A percentile compares a stretch with the other conserved stretches of the same genome.
phyloP scores from a whole-genome alignment of 2,797 vertebrate genomes.

The Periparus ater region DNA sequence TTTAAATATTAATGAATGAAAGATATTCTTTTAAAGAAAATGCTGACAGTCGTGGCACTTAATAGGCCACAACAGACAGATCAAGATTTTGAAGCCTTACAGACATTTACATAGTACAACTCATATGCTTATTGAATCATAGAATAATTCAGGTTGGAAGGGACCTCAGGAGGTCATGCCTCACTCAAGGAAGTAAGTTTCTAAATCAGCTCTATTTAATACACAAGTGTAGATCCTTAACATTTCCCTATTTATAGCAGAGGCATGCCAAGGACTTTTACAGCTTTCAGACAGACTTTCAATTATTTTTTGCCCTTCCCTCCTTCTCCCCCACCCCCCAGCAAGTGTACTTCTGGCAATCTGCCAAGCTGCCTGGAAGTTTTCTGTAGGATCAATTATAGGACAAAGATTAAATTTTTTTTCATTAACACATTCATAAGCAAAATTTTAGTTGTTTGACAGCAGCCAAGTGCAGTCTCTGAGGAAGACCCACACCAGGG shows the following conservation, averaged over 20 bases:
- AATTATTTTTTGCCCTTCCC: not conserved
- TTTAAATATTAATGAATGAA: conserved; percentile 37
- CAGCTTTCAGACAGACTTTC: not conserved
- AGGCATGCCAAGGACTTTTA: not conserved
- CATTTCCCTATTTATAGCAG: not conserved
- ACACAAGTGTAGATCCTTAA: not conserved
- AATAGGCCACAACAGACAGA: not conserved
- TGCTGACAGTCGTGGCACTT: not conserved
- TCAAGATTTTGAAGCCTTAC: not conserved
- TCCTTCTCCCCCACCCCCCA: not conserved
- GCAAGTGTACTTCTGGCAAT: not conserved
- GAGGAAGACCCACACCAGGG: not conserved
- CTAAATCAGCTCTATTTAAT: not conserved
- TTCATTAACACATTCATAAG: not conserved
- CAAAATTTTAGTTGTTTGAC: not conserved
- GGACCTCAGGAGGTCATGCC: not conserved
- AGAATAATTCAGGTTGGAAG: not conserved
- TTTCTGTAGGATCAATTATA: not conserved
- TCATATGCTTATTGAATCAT: not conserved
- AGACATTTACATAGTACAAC: not conserved
- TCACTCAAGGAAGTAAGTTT: not conserved
- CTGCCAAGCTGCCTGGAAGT: not conserved
- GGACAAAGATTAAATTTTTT: not conserved
- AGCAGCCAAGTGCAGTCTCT: not conserved
- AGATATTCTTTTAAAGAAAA: conserved; percentile 19